phyloP scores from a whole-genome alignment of 1,140 invertebrate genomes.

The Lucilia cuprina region DNA sequence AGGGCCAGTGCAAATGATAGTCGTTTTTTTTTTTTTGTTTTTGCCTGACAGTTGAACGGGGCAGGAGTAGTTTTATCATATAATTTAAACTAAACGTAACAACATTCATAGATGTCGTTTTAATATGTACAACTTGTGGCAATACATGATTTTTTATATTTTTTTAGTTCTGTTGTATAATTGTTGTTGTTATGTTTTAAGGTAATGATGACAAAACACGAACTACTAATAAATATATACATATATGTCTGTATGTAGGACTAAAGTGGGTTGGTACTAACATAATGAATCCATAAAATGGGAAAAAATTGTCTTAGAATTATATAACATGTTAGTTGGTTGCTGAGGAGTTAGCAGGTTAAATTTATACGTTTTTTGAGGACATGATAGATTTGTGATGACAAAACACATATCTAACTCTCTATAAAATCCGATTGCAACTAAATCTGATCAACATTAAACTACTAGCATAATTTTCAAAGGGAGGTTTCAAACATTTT shows the following conservation, averaged over 20 bases:
- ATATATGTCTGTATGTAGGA: neutral
- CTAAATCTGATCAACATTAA: no score
- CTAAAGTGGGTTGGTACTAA: neutral
- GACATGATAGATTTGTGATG: no score
- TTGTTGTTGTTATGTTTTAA: slow-evolving; percentile 25
- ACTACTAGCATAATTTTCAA: no score
- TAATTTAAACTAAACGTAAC: neutral
- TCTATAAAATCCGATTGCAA: no score
- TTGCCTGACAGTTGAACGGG: neutral
- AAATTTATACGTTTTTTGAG: no score
- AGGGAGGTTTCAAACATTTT: no score
- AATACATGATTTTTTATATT: neutral
- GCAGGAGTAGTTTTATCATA: neutral
- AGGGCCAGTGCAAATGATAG: slow-evolving; percentile 7
- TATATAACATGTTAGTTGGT: no score
- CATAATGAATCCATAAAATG: no score
- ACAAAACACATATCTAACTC: no score
- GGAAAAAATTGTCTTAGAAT: no score
- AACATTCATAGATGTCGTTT: neutral
- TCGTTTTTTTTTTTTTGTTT: neutral
- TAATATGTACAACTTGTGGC: neutral
- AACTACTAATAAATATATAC: neutral
- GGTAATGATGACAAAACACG: slow-evolving; percentile 35
- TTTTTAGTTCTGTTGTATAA: slow-evolving; percentile 8
- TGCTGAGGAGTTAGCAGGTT: no score